Percentiles rank a stretch among this genome's conserved stretches.
phyloP scores from a whole-genome alignment of 2,888 invertebrate species.

The Cephus sareptanus region DNA sequence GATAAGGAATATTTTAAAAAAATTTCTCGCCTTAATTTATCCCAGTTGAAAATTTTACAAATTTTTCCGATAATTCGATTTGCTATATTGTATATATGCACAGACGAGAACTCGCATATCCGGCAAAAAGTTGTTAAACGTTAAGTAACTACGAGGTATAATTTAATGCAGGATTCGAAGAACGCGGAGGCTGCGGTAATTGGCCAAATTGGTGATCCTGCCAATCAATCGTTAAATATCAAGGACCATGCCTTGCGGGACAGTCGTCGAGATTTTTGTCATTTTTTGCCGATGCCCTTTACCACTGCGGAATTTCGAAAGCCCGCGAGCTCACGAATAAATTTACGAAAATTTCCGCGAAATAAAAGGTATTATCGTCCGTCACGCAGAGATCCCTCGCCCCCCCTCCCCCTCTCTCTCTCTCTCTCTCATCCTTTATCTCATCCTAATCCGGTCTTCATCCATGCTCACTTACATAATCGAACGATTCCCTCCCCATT shows the following conservation, averaged over 20 bases:
- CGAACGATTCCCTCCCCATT: conserved; percentile 26
- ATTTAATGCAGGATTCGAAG: conserved; percentile 36
- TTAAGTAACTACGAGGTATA: not conserved
- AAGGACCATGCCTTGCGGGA: conserved; percentile 36
- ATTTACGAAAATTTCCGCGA: conserved; percentile 54
- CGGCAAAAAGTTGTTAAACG: not conserved
- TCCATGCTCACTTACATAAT: conserved; percentile 34
- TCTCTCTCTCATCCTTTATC: not conserved
- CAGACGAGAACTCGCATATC: not conserved
- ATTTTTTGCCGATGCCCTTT: conserved; percentile 17
- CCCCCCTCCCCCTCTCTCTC: not conserved
- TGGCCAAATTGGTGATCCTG: conserved; percentile 62
- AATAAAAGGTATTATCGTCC: conserved; percentile 46
- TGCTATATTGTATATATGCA: not conserved
- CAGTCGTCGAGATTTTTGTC: conserved; percentile 12
- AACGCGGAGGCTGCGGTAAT: conserved; percentile 47
- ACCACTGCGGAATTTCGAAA: not conserved
- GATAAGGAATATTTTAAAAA: not conserved
- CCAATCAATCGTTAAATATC: conserved; percentile 63
- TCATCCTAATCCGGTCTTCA: conserved; percentile 7
- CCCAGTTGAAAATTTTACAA: not conserved
- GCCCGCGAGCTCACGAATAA: conserved; percentile 36
- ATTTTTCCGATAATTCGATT: not conserved
- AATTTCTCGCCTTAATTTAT: not conserved
- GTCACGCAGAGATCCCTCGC: conserved; percentile 23